Evolutionary conservation across 92 coral and sea anemone species (phyloP), one percentile per base, ranked within the genome.

Genomic region (Epizoanthus fatuus): DNA sequence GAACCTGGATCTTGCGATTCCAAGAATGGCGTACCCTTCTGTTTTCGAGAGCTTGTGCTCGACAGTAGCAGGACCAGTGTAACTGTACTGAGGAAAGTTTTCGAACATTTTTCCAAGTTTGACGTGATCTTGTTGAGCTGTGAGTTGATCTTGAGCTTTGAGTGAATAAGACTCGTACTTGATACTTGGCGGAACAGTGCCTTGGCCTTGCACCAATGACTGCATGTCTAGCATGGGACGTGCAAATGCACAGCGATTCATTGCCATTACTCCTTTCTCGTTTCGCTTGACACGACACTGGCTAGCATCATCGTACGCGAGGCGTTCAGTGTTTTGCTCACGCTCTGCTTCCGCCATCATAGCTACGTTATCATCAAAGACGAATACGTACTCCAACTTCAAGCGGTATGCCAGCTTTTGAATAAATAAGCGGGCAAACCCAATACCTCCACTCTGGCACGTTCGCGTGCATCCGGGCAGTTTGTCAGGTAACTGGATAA

Each of bases 311-410:
- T 40, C 51, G 11, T 10, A 29, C 1, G 22, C 39, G 11, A 17
- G 20, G 9, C 75, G 19, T 16, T 44, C 59, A 0, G 57, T 2
- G 22, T 29, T 62, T 8, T 40, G 10, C 1, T 40, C 66, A 14
- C 54, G 69, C 35, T 52, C 85, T 19, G 88, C 84, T 51, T 88
- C 88, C 45, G 80, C 75, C 92, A 88, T 88, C 57, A 75, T 13
- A 70, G 84, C 88, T 25, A 88, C 60, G 54, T 88, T 88, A 70
- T 88, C 88, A 57, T 88, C 92, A 5, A 83, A 69, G 40, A 88
- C 67, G 39, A 83, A 88, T 35, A 83, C 17, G 85, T 88, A 84
- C 71, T 88, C 88, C 77, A 83, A 69, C 54, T 75, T 75, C 42
- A 88, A 32, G 20, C 69, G 53, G 68, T 40, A 83, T 1, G 88